Base-by-base conservation (phyloP, 2,797 vertebrate species). In the Pogoniulus pusillus region DNA sequence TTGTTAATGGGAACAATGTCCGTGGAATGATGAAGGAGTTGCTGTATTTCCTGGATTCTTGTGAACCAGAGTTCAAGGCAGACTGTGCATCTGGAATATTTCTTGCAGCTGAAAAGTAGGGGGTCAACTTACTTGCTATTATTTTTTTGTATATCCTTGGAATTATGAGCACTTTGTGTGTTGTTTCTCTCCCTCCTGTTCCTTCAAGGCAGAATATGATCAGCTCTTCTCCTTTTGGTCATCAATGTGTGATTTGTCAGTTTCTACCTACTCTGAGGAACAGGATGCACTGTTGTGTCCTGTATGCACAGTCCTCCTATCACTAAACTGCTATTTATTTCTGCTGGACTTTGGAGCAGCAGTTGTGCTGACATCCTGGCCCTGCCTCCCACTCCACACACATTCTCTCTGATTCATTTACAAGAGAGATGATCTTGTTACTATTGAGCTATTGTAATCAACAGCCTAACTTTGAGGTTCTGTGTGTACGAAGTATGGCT, bases 21-120 rank as follows among this genome's bases (percentile, higher is more conserved):
- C 98, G 99, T 96, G 99, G 99, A 87, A 99, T 99, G 99, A 99
- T 99, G 99, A 99, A 99, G 97, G 99, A 99, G 96, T 97, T 99
- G 93, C 98, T 99, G 75, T 99, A 99, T 98, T 99, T 99, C 96
- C 97, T 99, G 96, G 99, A 99, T 97, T 99, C 99, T 14, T 99
- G 99, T 97, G 99, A 99, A 96, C 99, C 99, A 32, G 99, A 99
- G 94, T 99, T 99, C 98, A 99, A 99, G 97, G 98, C 99, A 29
- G 99, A 99, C 96, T 99, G 99, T 94, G 99, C 99, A 76, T 99
- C 99, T 32, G 99, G 99, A 96, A 98, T 99, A 97, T 99, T 99
- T 97, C 98, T 99, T 96, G 98, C 99, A 93, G 99, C 99, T 95
- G 99, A 99, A 96, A 99, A 99, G 99, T 99, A 99, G 93, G 98